A percentile compares a stretch with the other conserved stretches of the same genome.
These are phyloP conservation scores for Eulemur coronatus DNA, from an alignment of 2,797 vertebrate genomes.

Conservation along the genomic window DNA sequence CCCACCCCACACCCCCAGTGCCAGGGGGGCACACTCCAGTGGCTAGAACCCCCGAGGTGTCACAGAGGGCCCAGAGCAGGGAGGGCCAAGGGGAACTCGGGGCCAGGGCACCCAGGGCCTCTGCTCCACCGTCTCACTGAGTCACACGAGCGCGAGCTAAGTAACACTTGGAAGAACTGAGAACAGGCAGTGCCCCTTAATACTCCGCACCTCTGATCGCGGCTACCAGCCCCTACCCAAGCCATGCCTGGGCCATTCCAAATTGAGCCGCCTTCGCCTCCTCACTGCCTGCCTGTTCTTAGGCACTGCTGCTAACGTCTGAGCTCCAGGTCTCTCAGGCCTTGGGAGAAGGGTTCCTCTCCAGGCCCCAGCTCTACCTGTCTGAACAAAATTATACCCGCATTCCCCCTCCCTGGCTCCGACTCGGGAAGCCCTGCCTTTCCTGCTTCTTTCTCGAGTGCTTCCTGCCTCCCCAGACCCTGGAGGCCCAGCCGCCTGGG, in stretches of 20 bases:
- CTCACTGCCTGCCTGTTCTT: neutral
- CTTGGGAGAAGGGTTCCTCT: neutral
- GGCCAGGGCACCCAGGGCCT: rapidly evolving
- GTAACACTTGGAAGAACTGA: neutral
- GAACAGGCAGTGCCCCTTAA: neutral
- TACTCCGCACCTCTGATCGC: neutral
- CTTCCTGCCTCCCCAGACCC: neutral
- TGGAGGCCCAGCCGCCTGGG: rapidly evolving
- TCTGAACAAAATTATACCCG: neutral
- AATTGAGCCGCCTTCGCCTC: neutral
- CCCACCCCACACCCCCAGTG: rapidly evolving
- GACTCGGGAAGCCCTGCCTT: neutral
- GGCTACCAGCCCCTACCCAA: neutral
- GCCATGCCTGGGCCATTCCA: neutral
- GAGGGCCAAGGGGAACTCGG: neutral
- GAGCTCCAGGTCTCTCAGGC: neutral
- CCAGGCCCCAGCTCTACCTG: neutral
- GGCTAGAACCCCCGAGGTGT: neutral
- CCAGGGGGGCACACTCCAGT: rapidly evolving
- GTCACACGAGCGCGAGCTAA: neutral
- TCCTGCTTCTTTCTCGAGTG: neutral
- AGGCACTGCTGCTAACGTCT: neutral
- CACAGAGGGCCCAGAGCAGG: neutral
- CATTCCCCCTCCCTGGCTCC: neutral
- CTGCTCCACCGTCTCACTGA: neutral